These are phyloP conservation scores for Nyctibius bracteatus DNA, from an alignment of 2,113 vertebrate genomes.

Conservation along the genomic window DNA sequence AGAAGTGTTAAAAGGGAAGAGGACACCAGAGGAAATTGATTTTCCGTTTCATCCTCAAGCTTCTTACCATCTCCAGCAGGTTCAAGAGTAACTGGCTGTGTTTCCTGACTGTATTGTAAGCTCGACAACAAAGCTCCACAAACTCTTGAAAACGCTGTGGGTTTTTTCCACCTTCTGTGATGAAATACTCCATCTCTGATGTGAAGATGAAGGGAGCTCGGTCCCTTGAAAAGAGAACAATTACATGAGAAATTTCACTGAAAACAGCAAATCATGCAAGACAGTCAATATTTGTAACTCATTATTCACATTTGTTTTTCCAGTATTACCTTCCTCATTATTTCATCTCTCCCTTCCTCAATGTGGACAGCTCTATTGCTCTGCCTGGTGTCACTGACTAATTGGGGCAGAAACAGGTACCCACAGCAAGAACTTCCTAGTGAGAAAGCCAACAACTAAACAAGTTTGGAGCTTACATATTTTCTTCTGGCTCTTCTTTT, in stretches of 20 bases:
- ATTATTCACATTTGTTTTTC: not conserved
- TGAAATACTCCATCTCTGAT: slow-evolving; percentile 91
- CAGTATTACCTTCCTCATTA: not conserved
- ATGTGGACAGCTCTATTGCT: not conserved
- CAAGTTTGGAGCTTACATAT: not conserved
- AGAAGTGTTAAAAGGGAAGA: not conserved
- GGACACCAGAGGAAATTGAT: not conserved
- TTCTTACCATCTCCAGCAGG: slow-evolving; percentile 86
- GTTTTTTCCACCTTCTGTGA: slow-evolving; percentile 85
- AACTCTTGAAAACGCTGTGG: slow-evolving; percentile 83
- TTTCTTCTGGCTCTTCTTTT: not conserved
- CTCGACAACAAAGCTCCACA: slow-evolving; percentile 87
- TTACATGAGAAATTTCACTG: not conserved
- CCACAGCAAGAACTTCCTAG: not conserved
- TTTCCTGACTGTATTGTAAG: slow-evolving; percentile 83
- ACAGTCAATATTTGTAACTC: not conserved
- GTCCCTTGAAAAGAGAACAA: slow-evolving; percentile 75
- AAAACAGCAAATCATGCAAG: not conserved
- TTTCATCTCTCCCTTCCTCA: not conserved
- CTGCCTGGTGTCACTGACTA: not conserved
- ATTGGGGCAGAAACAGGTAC: not conserved
- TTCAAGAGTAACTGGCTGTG: slow-evolving; percentile 82
- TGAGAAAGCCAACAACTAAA: not conserved
- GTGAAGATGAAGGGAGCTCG: slow-evolving; percentile 89
- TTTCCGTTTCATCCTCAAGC: not conserved